Evolutionary conservation across 2,113 vertebrate genomes (phyloP), one percentile per base, ranked within the genome.

Genomic region (Cyrtonyx montezumae): DNA sequence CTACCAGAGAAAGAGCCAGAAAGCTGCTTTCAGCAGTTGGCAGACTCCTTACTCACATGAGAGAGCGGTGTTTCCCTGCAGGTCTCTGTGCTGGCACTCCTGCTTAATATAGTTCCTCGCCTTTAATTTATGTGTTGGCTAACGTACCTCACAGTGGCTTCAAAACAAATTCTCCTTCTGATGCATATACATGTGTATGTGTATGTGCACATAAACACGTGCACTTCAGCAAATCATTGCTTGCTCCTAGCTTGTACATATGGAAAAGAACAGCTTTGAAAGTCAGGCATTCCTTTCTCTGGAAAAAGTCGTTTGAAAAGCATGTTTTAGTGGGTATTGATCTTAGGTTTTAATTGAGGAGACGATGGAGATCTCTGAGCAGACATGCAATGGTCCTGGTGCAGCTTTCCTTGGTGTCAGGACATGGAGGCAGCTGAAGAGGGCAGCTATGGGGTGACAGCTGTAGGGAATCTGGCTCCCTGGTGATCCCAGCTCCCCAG

Each of bases 181-280:
- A 28, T 25, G n/a, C 1, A 0, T 49, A 4, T 13, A 26, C 28
- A 26, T 4, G 6, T 55, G 22, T 21, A 6, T 1, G 0, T 6
- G 2, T 43, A 22, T 43, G 51, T 32, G 53, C 32, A 46, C 40
- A 55, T 42, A 55, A 25, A 55, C 16, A 8, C 32, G 20, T 3
- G 8, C 45, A n/a, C 53, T 37, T 78, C 18, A 20, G 66, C 28
- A 56, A 56, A 4, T 13, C 42, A 12, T 5, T 59, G 43, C 51
- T 83, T 84, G 73, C 46, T 88, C 14, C 42, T 59, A 18, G 32
- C 8, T 6, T 3, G 0, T 34, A 9, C 23, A 23, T 6, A 45
- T 15, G 28, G 51, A 76, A 86, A 49, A 84, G 21, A 78, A 62
- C 6, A 42, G n/a, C 13, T 73, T 43, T 13, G 23, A 78, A 81